Evolutionary conservation across 2,113 vertebrate species (phyloP), one percentile per base, ranked within the genome.

Genomic region (Gymnocephalus cernua): DNA sequence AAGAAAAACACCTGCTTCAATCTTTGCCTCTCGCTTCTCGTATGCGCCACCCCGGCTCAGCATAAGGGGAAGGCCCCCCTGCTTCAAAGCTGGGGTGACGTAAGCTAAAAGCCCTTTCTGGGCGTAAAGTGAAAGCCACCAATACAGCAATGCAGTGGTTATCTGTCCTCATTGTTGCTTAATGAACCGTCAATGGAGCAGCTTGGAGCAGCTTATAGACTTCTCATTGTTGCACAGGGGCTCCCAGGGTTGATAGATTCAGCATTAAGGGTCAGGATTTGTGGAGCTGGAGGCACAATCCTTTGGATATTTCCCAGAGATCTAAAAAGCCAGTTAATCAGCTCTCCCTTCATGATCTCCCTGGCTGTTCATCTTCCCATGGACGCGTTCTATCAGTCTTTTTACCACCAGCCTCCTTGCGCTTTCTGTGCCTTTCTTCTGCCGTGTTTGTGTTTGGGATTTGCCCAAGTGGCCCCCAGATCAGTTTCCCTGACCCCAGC

Each of bases 401-500:
- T 88, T 91, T 76, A 83, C 82, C 69, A 51, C 62, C 80, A 21
- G 67, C 89, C 92, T 94, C 91, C 80, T 74, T 38, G 32, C 51
- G 51, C 85, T 90, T 82, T 95, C 84, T 88, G 79, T 88, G 88
- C 91, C 67, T 91, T 93, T 93, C 81, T 92, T 91, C 89, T 23
- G 75, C 91, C n/a, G 82, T 95, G 95, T 92, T 96, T 93, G 92
- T 93, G 83, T 94, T 93, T 94, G 92, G 92, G 93, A 93, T 91
- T 86, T 93, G 94, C 96, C 77, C 87, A 86, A 94, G 96, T 86
- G 91, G 94, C 96, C 90, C 87, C 89, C 82, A 83, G 96, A 96
- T 96, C 95, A 89, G 96, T 79, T 94, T 95, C 93, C 80, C 94
- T 94, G 87, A 94, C 95, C 78, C 88, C 75, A 41, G 0, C 92